These are phyloP conservation scores for Serripes groenlandicus DNA, from an alignment of 2,888 invertebrate species.

Conservation along the genomic window DNA sequence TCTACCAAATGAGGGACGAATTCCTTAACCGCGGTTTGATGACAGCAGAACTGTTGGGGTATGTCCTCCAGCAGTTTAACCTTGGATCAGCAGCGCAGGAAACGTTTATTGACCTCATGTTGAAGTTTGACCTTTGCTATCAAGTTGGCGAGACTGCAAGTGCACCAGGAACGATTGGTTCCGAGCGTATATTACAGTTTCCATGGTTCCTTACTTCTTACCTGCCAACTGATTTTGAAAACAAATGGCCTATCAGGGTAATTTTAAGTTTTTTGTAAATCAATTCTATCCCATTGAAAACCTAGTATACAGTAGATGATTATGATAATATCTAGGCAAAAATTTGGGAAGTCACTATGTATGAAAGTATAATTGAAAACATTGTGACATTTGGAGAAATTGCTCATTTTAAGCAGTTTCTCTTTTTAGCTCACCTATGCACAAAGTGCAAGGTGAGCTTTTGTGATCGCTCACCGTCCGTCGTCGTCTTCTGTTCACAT, in stretches of 20 bases:
- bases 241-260: constrained; percentile 73
- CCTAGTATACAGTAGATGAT: too few relatives aligned
- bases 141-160: constrained; percentile 71
- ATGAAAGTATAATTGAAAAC: too few relatives aligned
- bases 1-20: constrained; percentile 75
- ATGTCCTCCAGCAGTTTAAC: constrained; percentile 76
- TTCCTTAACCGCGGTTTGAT: constrained; percentile 78
- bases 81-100: constrained; percentile 76
- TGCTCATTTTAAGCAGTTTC: too few relatives aligned
- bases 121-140: constrained; percentile 83
- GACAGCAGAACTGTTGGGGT: constrained; percentile 78
- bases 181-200: constrained; percentile 76
- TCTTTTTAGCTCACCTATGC: too few relatives aligned
- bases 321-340: too few relatives aligned
- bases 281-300: too few relatives aligned
- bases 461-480: too few relatives aligned
- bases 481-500: too few relatives aligned
- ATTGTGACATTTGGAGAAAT: too few relatives aligned
- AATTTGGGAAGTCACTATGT: too few relatives aligned
- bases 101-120: constrained; percentile 80
- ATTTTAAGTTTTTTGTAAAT: too few relatives aligned
- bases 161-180: constrained; percentile 70
- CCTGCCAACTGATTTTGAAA: constrained; percentile 67
- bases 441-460: too few relatives aligned
- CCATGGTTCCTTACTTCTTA: constrained; percentile 81